Percentiles rank a stretch among this genome's conserved stretches.
phyloP scores from a whole-genome alignment of 2,797 vertebrate species.

The Otus scops region DNA sequence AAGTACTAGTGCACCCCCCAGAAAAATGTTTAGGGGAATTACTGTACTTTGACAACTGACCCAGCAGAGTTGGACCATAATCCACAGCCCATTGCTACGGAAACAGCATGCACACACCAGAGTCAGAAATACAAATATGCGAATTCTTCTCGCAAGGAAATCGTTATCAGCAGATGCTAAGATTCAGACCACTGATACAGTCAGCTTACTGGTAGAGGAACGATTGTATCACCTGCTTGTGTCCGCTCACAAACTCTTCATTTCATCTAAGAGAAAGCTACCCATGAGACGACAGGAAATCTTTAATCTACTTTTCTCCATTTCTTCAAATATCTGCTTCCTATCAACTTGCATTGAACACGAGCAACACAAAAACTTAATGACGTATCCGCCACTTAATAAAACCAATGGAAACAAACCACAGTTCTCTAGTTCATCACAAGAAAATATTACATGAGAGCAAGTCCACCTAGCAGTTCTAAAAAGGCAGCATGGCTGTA shows the following conservation, averaged over 20 bases:
- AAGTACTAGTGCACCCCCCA: background rate
- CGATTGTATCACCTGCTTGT: background rate
- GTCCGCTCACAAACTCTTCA: background rate
- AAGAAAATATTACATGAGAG: background rate
- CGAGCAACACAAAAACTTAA: background rate
- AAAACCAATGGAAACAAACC: background rate
- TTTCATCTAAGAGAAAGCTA: background rate
- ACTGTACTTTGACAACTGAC: background rate
- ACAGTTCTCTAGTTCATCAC: background rate
- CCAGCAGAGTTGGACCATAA: background rate
- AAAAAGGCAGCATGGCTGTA: background rate
- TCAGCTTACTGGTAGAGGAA: background rate
- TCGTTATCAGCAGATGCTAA: background rate
- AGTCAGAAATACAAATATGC: background rate
- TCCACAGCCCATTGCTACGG: background rate
- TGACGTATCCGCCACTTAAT: background rate
- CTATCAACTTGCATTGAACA: background rate
- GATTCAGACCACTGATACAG: background rate
- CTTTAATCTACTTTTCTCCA: conserved; percentile 7
- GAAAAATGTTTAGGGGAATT: background rate
- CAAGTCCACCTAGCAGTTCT: background rate
- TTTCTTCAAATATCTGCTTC: background rate
- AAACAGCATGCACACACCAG: background rate
- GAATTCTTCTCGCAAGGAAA: background rate
- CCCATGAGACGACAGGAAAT: conserved; percentile 2